Base-by-base conservation (phyloP, 2,888 invertebrate genomes). In the Pristionchus fissidentatus region DNA sequence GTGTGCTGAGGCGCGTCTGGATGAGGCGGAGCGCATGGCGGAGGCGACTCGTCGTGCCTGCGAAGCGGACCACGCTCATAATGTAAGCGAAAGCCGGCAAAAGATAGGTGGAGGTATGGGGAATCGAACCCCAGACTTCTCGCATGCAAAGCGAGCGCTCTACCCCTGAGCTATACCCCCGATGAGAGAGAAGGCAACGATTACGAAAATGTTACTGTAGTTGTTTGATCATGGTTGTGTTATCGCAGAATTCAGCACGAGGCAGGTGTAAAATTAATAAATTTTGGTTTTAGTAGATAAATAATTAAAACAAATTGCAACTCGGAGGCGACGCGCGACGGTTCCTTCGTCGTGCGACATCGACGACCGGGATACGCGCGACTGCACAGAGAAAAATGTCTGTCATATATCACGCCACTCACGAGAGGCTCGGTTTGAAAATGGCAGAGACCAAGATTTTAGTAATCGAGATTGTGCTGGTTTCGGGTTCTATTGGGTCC, bases 71-170 rank as follows among this genome's bases (percentile, higher is more conserved):
- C 43, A 41, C n/a, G 49, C 38, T 3, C 41, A 15, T n/a, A 46
- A 79, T 8, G 79, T 79, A 38, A 55, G 79, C 22, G 10, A 55
- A 35, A 52, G n/a, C 7, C 22, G n/a, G 35, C 35, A 55, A 78
- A 55, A 43, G 15, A 26, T 15, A 35, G 22, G 57, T 88, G 88
- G 89, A 89, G 88, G 88, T 86, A 88, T 87, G 88, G 89, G 89
- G 89, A 87, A 87, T 90, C 87, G 90, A 89, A 89, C 89, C 89
- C 89, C 88, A 86, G 89, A 87, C 89, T 87, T 90, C 89, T 88
- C 89, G 85, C 90, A 90, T 89, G 89, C 90, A 87, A 88, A 88
- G 88, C 87, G 88, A 88, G 88, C 88, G 88, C 88, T 88, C 88
- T 88, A 88, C 88, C 88, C 85, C 88, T 88, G 88, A 88, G 87